These are phyloP conservation scores for Malurus splendens DNA, from an alignment of 2,797 vertebrate genomes.

Conservation along the genomic window DNA sequence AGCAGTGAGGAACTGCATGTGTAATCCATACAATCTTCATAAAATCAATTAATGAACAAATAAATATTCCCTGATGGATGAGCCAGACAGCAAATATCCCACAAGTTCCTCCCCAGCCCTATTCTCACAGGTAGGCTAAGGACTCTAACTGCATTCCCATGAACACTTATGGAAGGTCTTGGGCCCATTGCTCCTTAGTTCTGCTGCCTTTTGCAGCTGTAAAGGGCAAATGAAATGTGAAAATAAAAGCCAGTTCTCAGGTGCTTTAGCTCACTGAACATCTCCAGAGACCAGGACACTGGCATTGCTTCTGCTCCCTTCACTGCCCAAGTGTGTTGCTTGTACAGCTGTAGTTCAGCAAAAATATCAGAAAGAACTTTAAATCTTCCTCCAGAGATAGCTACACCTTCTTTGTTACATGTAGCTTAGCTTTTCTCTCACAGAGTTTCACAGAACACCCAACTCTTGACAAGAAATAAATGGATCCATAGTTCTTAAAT, in stretches of 20 bases:
- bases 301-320: neutral
- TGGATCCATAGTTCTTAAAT: neutral
- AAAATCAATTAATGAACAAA: slow-evolving; percentile 69
- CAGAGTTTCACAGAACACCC: neutral
- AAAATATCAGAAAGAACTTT: neutral
- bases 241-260: neutral
- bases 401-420: neutral
- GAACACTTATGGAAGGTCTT: neutral
- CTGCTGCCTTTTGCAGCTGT: neutral
- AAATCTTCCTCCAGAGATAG: neutral
- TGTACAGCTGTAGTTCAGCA: neutral
- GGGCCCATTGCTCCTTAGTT: neutral
- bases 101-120: slow-evolving; percentile 9
- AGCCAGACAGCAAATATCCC: slow-evolving; percentile 29
- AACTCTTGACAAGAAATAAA: neutral
- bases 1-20: slow-evolving; percentile 36
- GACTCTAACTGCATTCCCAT: neutral
- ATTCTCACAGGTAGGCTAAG: neutral
- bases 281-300: neutral
- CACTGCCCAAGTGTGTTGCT: neutral
- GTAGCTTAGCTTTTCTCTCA: neutral
- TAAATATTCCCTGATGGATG: slow-evolving; percentile 55
- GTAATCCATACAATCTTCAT: slow-evolving; percentile 47
- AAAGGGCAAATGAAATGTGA: neutral
- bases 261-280: neutral